Evolutionary conservation across 2,113 vertebrate genomes (phyloP), one percentile per base, ranked within the genome.

Genomic region (Hepsetus odoe): DNA sequence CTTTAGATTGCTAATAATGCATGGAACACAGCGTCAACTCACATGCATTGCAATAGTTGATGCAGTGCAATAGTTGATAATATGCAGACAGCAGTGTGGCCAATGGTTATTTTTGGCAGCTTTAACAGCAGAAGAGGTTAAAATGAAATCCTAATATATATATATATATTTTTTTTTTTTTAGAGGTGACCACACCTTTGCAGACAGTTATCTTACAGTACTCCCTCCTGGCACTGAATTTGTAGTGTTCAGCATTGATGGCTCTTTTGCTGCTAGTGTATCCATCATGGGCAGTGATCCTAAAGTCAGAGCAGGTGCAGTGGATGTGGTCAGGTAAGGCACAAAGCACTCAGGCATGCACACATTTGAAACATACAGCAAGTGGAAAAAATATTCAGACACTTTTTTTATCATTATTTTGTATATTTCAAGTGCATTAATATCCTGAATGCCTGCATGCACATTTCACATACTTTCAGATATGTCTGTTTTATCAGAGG

Each of bases 221-320:
- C 90, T 98, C 46, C 97, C 97, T 0, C 93, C 88, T 76, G 95
- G 94, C 83, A 97, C 96, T 0, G 96, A 99, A 90, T 97, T 97
- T 0, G 97, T 99, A 16, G 97, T 98, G 71, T 99, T 99, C 92
- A 99, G 97, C 76, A 99, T 98, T 0, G 97, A 99, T 0, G 97
- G 97, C 24, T 99, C 97, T n/a, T 99, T 99, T 6, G 96, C 97
- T 0, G 97, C 97, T 86, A 99, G 97, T 0, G 96, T 99, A 14
- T 99, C 97, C 62, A 98, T 99, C 87, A 99, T 99, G 97, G 97
- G 97, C 83, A 99, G 97, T 0, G 97, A 99, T 88, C 97, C 97
- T 73, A 98, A 99, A 87, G 97, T 99, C 80, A 91, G 97, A 0
- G 96, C 97, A 0, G 97, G 97, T 61, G 97, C 97, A 0, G 97